These are phyloP conservation scores for Heliocidaris erythrogramma DNA, from an alignment of 35 echinoderm and acorn worm genomes.

Conservation along the genomic window DNA sequence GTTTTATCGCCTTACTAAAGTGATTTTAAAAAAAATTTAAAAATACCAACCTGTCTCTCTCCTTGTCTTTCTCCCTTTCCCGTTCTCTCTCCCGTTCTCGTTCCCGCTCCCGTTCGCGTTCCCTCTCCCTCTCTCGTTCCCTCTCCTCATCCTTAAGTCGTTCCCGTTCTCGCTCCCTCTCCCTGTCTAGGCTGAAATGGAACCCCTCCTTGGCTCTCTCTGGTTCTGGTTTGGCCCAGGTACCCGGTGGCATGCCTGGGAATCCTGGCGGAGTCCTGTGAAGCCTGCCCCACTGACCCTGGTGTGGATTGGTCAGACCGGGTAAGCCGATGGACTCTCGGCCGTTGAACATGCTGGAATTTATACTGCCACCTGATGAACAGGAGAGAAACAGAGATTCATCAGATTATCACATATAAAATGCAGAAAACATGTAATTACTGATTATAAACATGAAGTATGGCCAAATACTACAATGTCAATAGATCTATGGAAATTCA, in stretches of 20 bases:
- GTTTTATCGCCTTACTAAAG: no score
- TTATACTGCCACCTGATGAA: neutral
- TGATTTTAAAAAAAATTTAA: neutral
- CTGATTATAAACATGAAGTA: no score
- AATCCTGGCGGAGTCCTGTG: constrained; percentile 72
- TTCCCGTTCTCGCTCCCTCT: constrained; percentile 54
- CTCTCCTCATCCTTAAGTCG: constrained; percentile 62
- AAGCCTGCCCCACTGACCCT: constrained; percentile 58
- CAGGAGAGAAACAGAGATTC: neutral
- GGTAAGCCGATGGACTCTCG: constrained; percentile 55
- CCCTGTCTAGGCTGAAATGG: constrained; percentile 64
- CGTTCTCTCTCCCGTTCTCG: constrained; percentile 51
- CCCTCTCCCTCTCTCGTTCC: constrained; percentile 67
- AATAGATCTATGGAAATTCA: no score
- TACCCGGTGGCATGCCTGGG: constrained; percentile 49
- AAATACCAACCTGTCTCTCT: constrained; percentile 59
- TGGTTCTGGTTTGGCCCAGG: constrained; percentile 78
- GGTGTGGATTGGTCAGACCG: constrained; percentile 37
- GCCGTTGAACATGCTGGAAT: constrained; percentile 57
- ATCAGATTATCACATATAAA: no score
- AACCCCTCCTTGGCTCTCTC: constrained; percentile 75
- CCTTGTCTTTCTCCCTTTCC: constrained; percentile 57
- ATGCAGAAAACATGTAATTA: no score
- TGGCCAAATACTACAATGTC: no score
- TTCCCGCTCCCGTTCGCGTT: constrained; percentile 61